Conservation (phyloP, 2,113 vertebrate species). For the Halcyon senegalensis region DNA sequence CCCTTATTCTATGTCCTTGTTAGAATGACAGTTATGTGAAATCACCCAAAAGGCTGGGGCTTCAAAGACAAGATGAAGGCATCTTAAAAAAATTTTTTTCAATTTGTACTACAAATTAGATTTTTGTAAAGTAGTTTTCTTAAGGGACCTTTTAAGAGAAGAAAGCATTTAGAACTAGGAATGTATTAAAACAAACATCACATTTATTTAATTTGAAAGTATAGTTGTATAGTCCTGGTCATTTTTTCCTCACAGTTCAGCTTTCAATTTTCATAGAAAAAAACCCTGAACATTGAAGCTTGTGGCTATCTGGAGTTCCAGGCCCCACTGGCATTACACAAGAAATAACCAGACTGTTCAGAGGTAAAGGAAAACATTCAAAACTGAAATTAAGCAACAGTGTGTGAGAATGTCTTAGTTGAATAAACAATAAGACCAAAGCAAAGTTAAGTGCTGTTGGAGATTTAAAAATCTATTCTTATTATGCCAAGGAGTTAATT, state of each 20-base stretch:
- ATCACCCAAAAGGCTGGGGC: background rate
- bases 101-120: background rate
- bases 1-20: background rate
- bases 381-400: background rate
- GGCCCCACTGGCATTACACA: background rate
- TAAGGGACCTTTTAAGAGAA: background rate
- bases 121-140: background rate
- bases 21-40: background rate
- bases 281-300: background rate
- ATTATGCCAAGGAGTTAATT: background rate
- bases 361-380: background rate
- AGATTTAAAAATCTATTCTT: background rate
- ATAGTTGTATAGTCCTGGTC: background rate
- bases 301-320: background rate
- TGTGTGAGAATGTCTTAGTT: background rate
- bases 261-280: conserved; percentile 5
- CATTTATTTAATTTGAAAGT: conserved; percentile 1
- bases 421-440: background rate
- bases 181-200: background rate
- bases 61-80: background rate
- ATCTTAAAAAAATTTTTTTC: background rate
- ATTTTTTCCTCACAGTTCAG: background rate
- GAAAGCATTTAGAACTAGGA: background rate
- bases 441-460: background rate
- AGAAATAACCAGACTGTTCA: background rate